Evolutionary conservation across 2,888 invertebrate genomes (phyloP).

Genomic region (Byasa hedistus): DNA sequence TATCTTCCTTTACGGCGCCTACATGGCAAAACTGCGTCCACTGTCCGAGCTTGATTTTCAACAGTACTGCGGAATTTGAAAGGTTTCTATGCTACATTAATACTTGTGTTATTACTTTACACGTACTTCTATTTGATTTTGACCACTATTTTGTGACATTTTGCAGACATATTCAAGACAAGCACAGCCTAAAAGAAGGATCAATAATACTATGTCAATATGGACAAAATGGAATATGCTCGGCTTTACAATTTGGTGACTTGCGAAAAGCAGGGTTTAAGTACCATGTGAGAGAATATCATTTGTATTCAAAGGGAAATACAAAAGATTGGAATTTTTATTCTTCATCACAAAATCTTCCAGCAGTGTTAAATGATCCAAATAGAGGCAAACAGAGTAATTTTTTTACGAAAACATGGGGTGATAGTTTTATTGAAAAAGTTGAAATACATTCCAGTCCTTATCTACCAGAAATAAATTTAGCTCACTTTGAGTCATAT

Average conservation of each 20-base stretch:
- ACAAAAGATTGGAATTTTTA: conserved; percentile 90
- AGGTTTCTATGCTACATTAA: conserved; percentile 61
- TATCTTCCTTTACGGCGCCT: conserved; percentile 58
- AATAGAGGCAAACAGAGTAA: conserved; percentile 93
- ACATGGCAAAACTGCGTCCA: conserved; percentile 82
- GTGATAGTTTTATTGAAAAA: conserved; percentile 94
- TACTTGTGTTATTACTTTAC: not conserved
- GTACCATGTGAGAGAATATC: conserved; percentile 88
- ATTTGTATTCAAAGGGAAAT: conserved; percentile 63
- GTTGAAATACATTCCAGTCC: conserved; percentile 87
- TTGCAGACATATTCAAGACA: conserved; percentile 87
- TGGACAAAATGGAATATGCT: conserved; percentile 92
- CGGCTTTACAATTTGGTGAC: conserved; percentile 92
- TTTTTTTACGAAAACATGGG: conserved; percentile 99
- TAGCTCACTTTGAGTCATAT: conserved; percentile 92
- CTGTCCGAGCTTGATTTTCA: conserved; percentile 81
- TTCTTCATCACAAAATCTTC: conserved; percentile 95
- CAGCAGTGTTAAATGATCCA: conserved; percentile 97
- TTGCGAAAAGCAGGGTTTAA: conserved; percentile 93
- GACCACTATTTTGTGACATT: conserved; percentile 9
- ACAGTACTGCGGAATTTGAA: conserved; percentile 80
- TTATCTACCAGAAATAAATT: conserved; percentile 89
- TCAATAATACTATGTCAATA: conserved; percentile 93
- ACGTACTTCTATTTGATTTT: conserved; percentile 3
- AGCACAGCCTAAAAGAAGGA: conserved; percentile 91